phyloP scores from a whole-genome alignment of 2,797 vertebrate genomes.

The Myotis planiceps region DNA sequence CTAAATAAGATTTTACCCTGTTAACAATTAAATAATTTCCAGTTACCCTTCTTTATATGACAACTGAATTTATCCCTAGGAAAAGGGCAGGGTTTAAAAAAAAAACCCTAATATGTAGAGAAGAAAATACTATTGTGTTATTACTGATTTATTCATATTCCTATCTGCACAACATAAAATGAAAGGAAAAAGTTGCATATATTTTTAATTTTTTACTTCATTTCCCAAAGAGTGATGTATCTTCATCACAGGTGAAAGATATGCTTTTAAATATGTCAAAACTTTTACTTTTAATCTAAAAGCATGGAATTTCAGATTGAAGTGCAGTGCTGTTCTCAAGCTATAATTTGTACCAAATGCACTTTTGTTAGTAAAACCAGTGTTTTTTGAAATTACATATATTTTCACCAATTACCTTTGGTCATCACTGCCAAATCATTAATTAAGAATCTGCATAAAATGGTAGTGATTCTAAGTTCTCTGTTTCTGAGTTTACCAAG shows the following conservation, averaged over 20 bases:
- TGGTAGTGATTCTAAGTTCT: background rate
- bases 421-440: background rate
- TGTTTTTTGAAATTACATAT: background rate
- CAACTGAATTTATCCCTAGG: background rate
- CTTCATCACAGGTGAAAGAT: background rate
- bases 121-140: background rate
- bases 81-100: background rate
- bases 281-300: constrained; percentile 11
- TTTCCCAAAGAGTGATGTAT: background rate
- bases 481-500: background rate
- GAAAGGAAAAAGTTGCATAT: background rate
- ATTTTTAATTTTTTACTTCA: background rate
- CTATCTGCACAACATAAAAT: background rate
- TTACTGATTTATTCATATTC: background rate
- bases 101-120: background rate
- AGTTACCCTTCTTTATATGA: background rate
- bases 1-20: background rate
- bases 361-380: constrained; percentile 35
- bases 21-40: background rate
- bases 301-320: background rate
- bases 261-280: constrained; percentile 37
- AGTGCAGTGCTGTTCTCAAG: background rate
- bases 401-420: background rate
- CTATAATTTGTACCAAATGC: constrained; percentile 11
- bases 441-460: constrained; percentile 39